These are phyloP conservation scores for Amphiura filiformis DNA, from an alignment of 35 echinoderm and acorn worm species.

Conservation along the genomic window DNA sequence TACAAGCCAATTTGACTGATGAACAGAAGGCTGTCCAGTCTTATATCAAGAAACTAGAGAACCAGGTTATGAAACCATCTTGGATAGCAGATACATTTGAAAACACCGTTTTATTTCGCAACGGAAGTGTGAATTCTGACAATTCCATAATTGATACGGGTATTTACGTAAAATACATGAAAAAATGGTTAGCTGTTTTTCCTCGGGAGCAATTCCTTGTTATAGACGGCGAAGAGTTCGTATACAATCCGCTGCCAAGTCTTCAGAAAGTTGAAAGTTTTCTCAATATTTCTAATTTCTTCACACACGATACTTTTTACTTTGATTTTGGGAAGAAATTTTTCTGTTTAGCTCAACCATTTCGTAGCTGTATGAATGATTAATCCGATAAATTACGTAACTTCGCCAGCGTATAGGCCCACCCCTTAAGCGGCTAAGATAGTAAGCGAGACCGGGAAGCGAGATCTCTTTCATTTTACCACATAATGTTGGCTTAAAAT, in stretches of 20 bases:
- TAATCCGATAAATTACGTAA: no score
- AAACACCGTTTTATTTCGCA: not conserved
- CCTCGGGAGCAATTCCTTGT: slow-evolving; percentile 4
- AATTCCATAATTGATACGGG: slow-evolving; percentile 21
- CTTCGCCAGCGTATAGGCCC: no score
- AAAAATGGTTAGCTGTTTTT: slow-evolving; percentile 29
- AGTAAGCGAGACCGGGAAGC: no score
- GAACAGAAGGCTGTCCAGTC: not conserved
- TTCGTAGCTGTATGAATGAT: slow-evolving; percentile 7
- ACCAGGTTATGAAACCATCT: not conserved
- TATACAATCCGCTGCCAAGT: not conserved
- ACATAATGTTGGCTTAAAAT: no score
- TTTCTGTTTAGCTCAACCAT: slow-evolving; percentile 28
- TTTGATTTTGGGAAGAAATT: slow-evolving; percentile 41
- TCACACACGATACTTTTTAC: slow-evolving; percentile 34
- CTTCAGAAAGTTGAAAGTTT: slow-evolving; percentile 36
- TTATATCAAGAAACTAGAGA: not conserved
- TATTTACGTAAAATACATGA: slow-evolving; percentile 21
- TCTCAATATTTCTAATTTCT: slow-evolving; percentile 16
- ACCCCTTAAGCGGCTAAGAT: no score
- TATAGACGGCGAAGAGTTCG: slow-evolving; percentile 36
- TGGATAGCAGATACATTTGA: slow-evolving; percentile 11
- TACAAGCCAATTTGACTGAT: not conserved
- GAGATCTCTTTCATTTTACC: no score
- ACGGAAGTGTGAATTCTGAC: not conserved